Base-by-base conservation (phyloP, 2,888 invertebrate species). In the Hypomecis punctinalis region DNA sequence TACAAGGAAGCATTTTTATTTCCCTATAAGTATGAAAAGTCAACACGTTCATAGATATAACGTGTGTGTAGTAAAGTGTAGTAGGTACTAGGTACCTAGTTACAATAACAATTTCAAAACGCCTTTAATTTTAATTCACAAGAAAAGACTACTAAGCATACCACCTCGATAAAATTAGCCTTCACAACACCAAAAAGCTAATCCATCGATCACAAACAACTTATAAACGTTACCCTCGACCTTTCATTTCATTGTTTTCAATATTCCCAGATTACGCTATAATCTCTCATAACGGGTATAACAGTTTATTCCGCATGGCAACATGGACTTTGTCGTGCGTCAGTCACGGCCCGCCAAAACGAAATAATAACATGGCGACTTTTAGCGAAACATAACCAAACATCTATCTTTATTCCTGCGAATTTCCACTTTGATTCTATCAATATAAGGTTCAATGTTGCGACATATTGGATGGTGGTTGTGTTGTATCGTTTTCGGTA, bases 301-400 rank as follows among this genome's bases (percentile, higher is more conserved):
- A 89, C 91, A 89, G 91, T 91, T 93, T 92, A 92, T 93, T 93
- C 88, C 90, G 89, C 91, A 90, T 91, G 91, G 90, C 86, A 92
- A 91, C 92, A 90, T 86, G 87, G 86, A 84, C 89, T 88, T 89
- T 88, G 86, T 85, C 77, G 79, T 84, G 85, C 87, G 89, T 91
- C 91, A 91, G 83, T 90, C 89, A 89, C 83, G 84, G 75, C 88
- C 90, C 90, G 90, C 89, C 88, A 88, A 91, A 91, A 91, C 88
- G 88, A 87, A 90, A 91, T 91, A 91, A 91, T 90, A 92, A 89
- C 90, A 89, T 85, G 82, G 78, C 81, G 56, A 70, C 69, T 75
- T 68, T 55, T 23, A 2, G 5, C 33, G 0, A 7, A 23, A 8
- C n/a, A 10, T 53, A 49, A 9, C 46, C 42, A 48, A 61, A 43